Conservation (phyloP, 2,113 vertebrate genomes). For the Marmota flaviventris region DNA sequence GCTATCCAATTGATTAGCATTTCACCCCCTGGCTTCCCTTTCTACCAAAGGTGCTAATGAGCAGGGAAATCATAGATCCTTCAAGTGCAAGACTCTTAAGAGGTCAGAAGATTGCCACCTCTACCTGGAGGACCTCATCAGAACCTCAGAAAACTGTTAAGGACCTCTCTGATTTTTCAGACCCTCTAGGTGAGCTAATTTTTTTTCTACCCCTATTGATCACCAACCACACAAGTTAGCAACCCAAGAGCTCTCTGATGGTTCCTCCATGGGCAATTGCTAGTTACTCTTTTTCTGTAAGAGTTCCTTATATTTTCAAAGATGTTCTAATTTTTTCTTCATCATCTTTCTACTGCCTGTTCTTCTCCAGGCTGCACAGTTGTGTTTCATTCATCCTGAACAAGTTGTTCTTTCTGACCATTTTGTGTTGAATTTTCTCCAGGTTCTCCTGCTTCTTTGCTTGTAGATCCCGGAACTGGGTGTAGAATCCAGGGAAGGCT, state of each 20-base stretch:
- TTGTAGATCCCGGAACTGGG: background rate
- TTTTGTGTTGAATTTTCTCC: background rate
- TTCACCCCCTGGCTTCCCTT: background rate
- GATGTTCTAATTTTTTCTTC: background rate
- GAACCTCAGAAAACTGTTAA: background rate
- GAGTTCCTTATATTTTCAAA: background rate
- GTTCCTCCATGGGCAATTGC: background rate
- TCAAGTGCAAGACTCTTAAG: background rate
- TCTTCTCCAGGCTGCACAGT: background rate
- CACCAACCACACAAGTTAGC: background rate
- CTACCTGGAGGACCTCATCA: background rate
- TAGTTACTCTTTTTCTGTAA: background rate
- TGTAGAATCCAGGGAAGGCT: background rate
- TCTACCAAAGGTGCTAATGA: constrained; percentile 26
- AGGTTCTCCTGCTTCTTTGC: background rate
- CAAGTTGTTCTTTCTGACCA: background rate
- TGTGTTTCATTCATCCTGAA: background rate
- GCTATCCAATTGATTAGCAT: constrained; percentile 11
- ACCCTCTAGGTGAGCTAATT: background rate
- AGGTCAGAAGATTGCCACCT: background rate
- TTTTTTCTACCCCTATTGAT: background rate
- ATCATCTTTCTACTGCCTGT: background rate
- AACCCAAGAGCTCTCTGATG: background rate
- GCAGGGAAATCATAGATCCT: background rate
- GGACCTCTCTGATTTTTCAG: background rate